Evolutionary conservation across 2,113 vertebrate genomes (phyloP).

Genomic region (Lontra canadensis): DNA sequence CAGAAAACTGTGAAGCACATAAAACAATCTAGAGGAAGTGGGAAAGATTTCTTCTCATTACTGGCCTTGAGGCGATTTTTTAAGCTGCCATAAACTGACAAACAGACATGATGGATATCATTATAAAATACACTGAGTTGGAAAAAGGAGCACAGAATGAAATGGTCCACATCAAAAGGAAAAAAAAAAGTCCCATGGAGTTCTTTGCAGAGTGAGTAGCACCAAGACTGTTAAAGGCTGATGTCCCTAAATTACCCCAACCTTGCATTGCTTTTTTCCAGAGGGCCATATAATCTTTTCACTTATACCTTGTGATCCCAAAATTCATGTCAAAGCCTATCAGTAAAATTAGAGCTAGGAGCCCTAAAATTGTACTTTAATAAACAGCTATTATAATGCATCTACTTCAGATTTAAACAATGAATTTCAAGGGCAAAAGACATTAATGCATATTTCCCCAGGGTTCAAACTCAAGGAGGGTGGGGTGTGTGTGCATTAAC

Average conservation of each 20-base stretch:
- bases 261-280: not conserved
- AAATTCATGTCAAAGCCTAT: conserved; percentile 24
- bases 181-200: conserved; percentile 28
- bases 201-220: conserved; percentile 25
- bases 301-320: not conserved
- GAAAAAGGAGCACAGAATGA: conserved; percentile 75
- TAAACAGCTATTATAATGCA: not conserved
- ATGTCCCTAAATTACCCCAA: conserved; percentile 26
- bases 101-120: conserved; percentile 80
- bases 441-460: not conserved
- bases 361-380: not conserved
- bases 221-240: not conserved
- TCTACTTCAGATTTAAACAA: not conserved
- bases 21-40: conserved; percentile 79
- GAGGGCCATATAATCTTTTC: not conserved
- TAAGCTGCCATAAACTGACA: conserved; percentile 81
- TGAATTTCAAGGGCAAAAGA: not conserved
- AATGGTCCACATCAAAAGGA: conserved; percentile 75
- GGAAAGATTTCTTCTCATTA: conserved; percentile 81
- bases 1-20: conserved; percentile 79
- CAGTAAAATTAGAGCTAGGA: conserved; percentile 12
- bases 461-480: not conserved
- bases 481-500: not conserved
- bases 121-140: conserved; percentile 80
- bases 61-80: conserved; percentile 80